Evolutionary conservation across 2,113 vertebrate genomes (phyloP), one percentile per base, ranked within the genome.

Genomic region (Turdus rufiventris): DNA sequence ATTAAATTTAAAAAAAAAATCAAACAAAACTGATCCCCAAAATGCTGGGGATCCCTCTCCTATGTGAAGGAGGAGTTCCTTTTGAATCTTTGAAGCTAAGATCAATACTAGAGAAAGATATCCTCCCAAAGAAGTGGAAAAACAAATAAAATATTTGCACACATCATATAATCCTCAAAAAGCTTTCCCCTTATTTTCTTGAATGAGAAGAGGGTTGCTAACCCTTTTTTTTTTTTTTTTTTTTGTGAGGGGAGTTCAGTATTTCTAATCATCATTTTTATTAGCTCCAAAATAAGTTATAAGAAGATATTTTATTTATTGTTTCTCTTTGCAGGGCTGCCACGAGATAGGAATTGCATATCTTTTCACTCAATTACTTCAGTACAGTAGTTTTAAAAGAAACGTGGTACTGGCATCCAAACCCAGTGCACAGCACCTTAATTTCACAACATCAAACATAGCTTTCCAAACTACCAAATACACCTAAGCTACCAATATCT

Each of bases 391-490:
- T 83, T 89, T 91, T 76, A 36, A 92, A 80, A 88, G 56, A 63
- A 56, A 79, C 25, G 28, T 23, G 10, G 54, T 88, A 60, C 26
- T 4, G 3, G 36, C 50, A 43, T 40, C 38, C 73, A 66, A 91
- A 94, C 14, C 9, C 47, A 88, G 12, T 5, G 33, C 5, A 2
- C 42, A 79, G n/a, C 50, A n/a, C 38, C 72, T 87, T 80, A 84
- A 91, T 80, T 82, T 89, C 56, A 91, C 60, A 42, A 56, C 38
- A 91, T 65, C 70, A 87, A 76, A 76, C 58, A 67, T 2, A 73
- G 19, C 25, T 87, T 85, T 87, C 50, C 70, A 92, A 91, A 93
- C 48, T 38, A 89, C 53, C 16, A 89, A 68, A 87, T 85, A 57
- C 43, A 91, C 12, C 34, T 66, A 74, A 42, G 45, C 60, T 94